Conservation (phyloP, 2,888 invertebrate species). For the Microplitis deprimator region DNA sequence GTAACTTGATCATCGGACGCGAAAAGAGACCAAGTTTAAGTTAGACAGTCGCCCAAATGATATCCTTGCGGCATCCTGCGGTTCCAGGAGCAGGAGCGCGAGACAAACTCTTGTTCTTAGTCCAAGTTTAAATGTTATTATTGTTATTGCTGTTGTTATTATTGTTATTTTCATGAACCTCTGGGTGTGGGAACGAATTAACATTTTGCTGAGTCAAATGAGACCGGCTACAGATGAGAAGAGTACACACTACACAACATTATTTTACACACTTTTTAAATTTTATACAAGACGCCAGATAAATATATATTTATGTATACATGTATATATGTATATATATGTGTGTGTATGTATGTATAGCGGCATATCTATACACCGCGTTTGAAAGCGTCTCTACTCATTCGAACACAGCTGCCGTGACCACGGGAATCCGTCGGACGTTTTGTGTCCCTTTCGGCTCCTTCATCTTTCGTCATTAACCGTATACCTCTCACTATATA, state of each 20-base stretch:
- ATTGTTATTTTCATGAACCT: background rate
- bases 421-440: conserved; percentile 6
- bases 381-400: conserved; percentile 30
- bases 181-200: conserved; percentile 51
- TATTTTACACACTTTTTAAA: background rate
- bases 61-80: conserved; percentile 36
- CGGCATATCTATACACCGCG: background rate
- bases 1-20: conserved; percentile 40
- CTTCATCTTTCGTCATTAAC: conserved; percentile 18
- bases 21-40: conserved; percentile 2
- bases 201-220: conserved; percentile 55
- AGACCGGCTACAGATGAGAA: conserved; percentile 19
- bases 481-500: background rate
- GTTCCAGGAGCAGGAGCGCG: conserved; percentile 32
- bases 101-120: conserved; percentile 10
- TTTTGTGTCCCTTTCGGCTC: conserved; percentile 29
- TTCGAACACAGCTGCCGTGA: conserved; percentile 30
- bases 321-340: background rate
- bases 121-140: too few relatives aligned
- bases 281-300: background rate
- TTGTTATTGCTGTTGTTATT: too few relatives aligned
- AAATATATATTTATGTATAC: background rate
- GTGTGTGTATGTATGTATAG: background rate
- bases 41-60: conserved; percentile 29
- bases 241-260: background rate